These are phyloP conservation scores for Drosophila limbata DNA, from an alignment of 2,888 invertebrate genomes.

Conservation along the genomic window DNA sequence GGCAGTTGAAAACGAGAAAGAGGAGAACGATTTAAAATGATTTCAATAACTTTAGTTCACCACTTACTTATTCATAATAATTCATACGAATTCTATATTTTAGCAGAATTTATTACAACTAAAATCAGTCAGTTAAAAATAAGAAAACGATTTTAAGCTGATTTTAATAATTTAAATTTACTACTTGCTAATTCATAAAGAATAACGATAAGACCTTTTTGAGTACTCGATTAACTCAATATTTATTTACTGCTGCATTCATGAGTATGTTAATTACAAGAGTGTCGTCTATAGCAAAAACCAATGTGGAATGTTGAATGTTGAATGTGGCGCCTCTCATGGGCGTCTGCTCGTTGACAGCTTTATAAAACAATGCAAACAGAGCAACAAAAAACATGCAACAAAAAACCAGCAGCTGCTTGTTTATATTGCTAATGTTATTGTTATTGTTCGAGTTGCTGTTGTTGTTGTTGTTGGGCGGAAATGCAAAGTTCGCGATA, in stretches of 20 bases:
- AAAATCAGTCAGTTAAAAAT: not conserved
- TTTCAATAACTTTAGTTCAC: no score
- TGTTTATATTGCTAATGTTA: conserved; percentile 14
- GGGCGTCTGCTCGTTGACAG: conserved; percentile 57
- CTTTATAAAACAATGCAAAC: conserved; percentile 64
- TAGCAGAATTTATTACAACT: not conserved
- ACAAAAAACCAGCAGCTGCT: conserved; percentile 15
- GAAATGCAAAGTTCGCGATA: conserved; percentile 70
- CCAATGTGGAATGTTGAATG: conserved; percentile 21
- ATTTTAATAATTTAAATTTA: not conserved
- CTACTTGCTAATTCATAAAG: conserved; percentile 9
- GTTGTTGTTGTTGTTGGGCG: conserved; percentile 41
- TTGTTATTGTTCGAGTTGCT: conserved; percentile 20
- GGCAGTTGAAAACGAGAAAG: not conserved
- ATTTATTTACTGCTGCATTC: conserved; percentile 28
- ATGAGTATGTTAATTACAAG: conserved; percentile 14
- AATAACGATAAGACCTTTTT: conserved; percentile 1
- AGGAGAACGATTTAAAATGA: no score
- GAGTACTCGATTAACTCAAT: not conserved
- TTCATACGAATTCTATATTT: not conserved
- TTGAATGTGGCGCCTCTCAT: conserved; percentile 49
- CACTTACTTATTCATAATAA: no score
- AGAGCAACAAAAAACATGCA: conserved; percentile 30
- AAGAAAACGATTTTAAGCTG: no score
- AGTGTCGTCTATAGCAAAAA: conserved; percentile 9